A percentile compares a stretch with the other conserved stretches of the same genome.
Evolutionary conservation across 2,888 invertebrate genomes (phyloP).

Genomic region (Temnothorax ravouxi): DNA sequence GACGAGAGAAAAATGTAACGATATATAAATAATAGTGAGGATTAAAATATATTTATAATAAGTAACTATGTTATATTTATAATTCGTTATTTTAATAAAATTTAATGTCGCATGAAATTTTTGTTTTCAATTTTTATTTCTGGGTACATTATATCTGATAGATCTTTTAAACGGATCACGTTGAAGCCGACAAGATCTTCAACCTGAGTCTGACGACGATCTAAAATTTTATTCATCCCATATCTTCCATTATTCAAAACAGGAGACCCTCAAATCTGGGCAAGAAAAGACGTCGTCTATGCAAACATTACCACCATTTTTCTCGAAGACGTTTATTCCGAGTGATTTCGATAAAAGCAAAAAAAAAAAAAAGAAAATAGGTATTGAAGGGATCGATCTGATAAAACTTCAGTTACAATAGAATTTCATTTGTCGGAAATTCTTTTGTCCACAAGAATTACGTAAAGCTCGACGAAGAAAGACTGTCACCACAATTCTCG

Average conservation of each 20-base stretch:
- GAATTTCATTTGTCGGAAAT: slow-evolving; percentile 31
- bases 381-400: slow-evolving; percentile 42
- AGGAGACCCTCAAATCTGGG: slow-evolving; percentile 65
- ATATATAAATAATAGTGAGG: not conserved
- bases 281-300: slow-evolving; percentile 54
- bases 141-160: not conserved
- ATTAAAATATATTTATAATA: not conserved
- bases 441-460: slow-evolving; percentile 33
- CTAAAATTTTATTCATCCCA: slow-evolving; percentile 59
- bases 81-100: not conserved
- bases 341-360: slow-evolving; percentile 51
- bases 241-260: slow-evolving; percentile 71
- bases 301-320: slow-evolving; percentile 70
- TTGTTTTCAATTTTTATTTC: not conserved
- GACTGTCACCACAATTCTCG: not conserved
- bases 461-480: not conserved
- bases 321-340: slow-evolving; percentile 48
- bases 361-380: slow-evolving; percentile 2
- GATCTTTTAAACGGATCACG: slow-evolving; percentile 20
- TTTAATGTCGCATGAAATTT: not conserved
- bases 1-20: not conserved
- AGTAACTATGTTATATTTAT: not conserved
- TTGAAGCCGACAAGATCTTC: slow-evolving; percentile 3
- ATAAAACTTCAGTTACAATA: slow-evolving; percentile 30
- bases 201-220: slow-evolving; percentile 37